These are phyloP conservation scores for Myrmecobius fasciatus DNA, from an alignment of 2,113 vertebrate genomes.

Conservation along the genomic window DNA sequence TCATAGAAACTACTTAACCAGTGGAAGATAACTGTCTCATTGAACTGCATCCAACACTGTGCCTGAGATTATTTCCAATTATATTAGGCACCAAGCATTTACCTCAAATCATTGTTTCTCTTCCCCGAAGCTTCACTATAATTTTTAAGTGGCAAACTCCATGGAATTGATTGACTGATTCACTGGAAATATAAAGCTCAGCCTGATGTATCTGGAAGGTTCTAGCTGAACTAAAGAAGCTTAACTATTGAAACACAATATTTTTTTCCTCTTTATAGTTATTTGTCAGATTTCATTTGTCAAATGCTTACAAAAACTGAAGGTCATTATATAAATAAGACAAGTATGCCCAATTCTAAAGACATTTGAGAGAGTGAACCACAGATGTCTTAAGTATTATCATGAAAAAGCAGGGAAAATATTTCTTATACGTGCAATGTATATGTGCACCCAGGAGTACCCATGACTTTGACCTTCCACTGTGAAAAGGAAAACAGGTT, in stretches of 20 bases:
- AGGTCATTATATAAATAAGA: neutral
- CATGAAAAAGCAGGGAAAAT: neutral
- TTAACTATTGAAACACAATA: conserved; percentile 62
- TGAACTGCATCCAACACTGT: conserved; percentile 75
- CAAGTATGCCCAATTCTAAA: neutral
- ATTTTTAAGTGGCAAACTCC: conserved; percentile 68
- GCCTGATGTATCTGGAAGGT: conserved; percentile 25
- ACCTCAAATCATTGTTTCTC: conserved; percentile 74
- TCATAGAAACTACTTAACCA: conserved; percentile 77
- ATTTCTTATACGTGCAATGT: neutral
- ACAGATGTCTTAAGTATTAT: neutral
- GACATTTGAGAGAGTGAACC: neutral
- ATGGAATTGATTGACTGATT: conserved; percentile 61
- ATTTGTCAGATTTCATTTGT: conserved; percentile 49
- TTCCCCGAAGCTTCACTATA: conserved; percentile 67
- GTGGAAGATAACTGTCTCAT: conserved; percentile 72
- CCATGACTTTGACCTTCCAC: neutral
- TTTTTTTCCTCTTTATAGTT: conserved; percentile 75
- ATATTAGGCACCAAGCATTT: conserved; percentile 72
- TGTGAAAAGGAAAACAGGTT: neutral
- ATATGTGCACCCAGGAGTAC: neutral
- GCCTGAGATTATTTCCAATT: conserved; percentile 80
- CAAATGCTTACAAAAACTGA: conserved; percentile 19
- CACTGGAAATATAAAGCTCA: conserved; percentile 67
- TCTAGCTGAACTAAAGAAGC: conserved; percentile 58